Evolutionary conservation across 2,888 invertebrate genomes (phyloP).

Genomic region (Amblyjoppa proteus): DNA sequence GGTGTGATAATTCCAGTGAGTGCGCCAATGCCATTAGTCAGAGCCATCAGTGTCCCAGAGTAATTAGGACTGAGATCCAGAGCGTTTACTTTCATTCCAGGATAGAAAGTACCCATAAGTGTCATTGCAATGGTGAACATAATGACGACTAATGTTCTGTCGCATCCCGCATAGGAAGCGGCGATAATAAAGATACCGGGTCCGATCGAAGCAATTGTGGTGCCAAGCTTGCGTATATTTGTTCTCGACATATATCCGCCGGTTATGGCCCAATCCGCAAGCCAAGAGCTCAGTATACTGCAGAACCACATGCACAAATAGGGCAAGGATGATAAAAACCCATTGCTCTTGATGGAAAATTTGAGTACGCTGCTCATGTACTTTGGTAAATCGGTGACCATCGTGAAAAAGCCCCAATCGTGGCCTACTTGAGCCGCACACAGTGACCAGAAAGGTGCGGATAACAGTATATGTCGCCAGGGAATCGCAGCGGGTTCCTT

Average conservation of each 20-base stretch:
- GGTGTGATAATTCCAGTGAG: slow-evolving; percentile 90
- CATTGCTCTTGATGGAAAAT: slow-evolving; percentile 84
- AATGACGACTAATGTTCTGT: slow-evolving; percentile 81
- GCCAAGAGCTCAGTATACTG: slow-evolving; percentile 81
- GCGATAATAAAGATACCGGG: slow-evolving; percentile 85
- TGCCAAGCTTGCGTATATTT: slow-evolving; percentile 85
- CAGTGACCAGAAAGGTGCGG: slow-evolving; percentile 91
- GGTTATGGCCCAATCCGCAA: slow-evolving; percentile 84
- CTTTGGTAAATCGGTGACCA: slow-evolving; percentile 84
- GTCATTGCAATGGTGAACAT: slow-evolving; percentile 85
- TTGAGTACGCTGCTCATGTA: slow-evolving; percentile 85
- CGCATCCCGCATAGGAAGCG: slow-evolving; percentile 85
- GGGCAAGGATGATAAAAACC: slow-evolving; percentile 84
- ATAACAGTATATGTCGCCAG: slow-evolving; percentile 84
- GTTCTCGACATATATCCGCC: slow-evolving; percentile 82
- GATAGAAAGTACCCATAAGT: slow-evolving; percentile 86
- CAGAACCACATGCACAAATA: slow-evolving; percentile 85
- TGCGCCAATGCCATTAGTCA: slow-evolving; percentile 89
- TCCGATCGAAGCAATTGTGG: slow-evolving; percentile 85
- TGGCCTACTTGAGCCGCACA: slow-evolving; percentile 87
- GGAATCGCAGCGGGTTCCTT: slow-evolving; percentile 79
- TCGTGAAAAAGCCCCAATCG: slow-evolving; percentile 84
- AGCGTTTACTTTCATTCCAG: slow-evolving; percentile 86
- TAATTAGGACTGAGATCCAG: slow-evolving; percentile 85
- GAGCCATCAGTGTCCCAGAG: slow-evolving; percentile 85